A percentile compares a stretch with the other conserved stretches of the same genome.
phyloP scores from a whole-genome alignment of 2,888 invertebrate species.

The Phengaris arion region DNA sequence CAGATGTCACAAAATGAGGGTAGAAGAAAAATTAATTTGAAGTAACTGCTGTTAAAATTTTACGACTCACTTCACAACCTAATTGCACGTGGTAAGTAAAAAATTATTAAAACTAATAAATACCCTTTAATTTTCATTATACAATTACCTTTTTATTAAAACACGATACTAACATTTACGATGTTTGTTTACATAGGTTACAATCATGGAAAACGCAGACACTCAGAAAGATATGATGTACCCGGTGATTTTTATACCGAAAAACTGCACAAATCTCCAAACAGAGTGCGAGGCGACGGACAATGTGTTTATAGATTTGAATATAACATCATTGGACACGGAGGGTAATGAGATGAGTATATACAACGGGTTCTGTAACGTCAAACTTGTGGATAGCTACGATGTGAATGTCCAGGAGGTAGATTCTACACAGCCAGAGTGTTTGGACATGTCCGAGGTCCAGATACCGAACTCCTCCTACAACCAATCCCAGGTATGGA shows the following conservation, averaged over 20 bases:
- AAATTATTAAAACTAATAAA: conserved; percentile 34
- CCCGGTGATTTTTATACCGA: conserved; percentile 63
- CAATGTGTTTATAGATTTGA: conserved; percentile 60
- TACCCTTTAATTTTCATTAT: conserved; percentile 42
- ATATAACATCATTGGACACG: conserved; percentile 56
- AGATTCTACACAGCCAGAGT: conserved; percentile 30
- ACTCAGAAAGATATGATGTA: conserved; percentile 45
- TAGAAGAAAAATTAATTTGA: conserved; percentile 31
- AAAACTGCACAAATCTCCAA: conserved; percentile 57
- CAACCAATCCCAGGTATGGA: conserved; percentile 65
- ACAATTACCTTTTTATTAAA: conserved; percentile 52
- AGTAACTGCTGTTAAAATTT: not conserved
- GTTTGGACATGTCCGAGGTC: conserved; percentile 45
- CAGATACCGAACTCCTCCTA: conserved; percentile 46
- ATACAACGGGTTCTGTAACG: conserved; percentile 62
- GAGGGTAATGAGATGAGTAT: conserved; percentile 57
- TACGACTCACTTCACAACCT: conserved; percentile 42
- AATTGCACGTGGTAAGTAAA: conserved; percentile 60
- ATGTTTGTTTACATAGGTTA: conserved; percentile 35
- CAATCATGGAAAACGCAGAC: conserved; percentile 45
- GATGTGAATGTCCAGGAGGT: conserved; percentile 44
- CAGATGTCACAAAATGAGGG: conserved; percentile 32
- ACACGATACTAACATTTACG: conserved; percentile 42
- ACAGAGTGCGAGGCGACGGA: conserved; percentile 55
- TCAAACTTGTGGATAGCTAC: conserved; percentile 57